phyloP scores from a whole-genome alignment of 2,888 invertebrate genomes.

The Biston stratarius region DNA sequence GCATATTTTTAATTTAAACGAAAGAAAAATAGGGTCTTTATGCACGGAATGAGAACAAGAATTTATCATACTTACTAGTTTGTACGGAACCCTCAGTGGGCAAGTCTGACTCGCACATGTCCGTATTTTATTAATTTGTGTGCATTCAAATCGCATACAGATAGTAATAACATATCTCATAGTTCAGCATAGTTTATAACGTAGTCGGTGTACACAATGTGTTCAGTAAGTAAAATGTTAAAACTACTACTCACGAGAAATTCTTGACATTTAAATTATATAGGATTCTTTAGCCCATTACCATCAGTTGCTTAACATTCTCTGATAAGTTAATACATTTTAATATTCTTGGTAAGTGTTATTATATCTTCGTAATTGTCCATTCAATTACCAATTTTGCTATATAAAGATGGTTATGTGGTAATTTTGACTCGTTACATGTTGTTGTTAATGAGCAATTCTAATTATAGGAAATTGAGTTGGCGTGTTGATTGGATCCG shows the following conservation, averaged over 20 bases:
- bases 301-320: constrained; percentile 9
- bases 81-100: too few relatives aligned
- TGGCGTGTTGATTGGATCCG: constrained; percentile 2
- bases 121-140: not conserved
- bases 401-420: not conserved
- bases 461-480: constrained; percentile 14
- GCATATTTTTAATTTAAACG: too few relatives aligned
- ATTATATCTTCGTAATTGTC: not conserved
- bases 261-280: constrained; percentile 30
- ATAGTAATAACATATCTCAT: not conserved
- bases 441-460: constrained; percentile 4
- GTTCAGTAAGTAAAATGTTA: constrained; percentile 9
- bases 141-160: not conserved
- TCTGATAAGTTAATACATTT: constrained; percentile 16
- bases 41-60: too few relatives aligned
- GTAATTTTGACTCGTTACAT: not conserved
- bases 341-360: not conserved
- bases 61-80: too few relatives aligned
- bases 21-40: too few relatives aligned
- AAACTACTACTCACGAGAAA: not conserved
- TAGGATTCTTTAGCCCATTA: constrained; percentile 21
- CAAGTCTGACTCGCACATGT: too few relatives aligned
- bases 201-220: not conserved
- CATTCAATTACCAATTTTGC: constrained; percentile 4
- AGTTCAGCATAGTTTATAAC: not conserved